These are phyloP conservation scores for Saguinus midas DNA, from an alignment of 2,113 vertebrate species.

Conservation along the genomic window DNA sequence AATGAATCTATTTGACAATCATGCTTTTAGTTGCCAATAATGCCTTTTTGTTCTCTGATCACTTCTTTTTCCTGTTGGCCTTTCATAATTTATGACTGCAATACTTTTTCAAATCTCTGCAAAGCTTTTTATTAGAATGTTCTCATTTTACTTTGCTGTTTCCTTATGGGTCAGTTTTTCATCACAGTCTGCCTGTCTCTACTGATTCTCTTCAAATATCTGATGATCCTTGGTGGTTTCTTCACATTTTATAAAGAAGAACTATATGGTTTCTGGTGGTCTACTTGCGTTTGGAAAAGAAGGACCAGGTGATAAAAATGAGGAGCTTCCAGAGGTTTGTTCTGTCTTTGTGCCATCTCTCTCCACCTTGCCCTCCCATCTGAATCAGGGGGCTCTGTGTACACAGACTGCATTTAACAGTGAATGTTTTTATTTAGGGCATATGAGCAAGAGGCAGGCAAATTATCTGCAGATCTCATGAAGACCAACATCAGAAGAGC, in stretches of 20 bases:
- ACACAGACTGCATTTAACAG: background rate
- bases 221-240: background rate
- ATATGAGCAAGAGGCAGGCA: too few relatives aligned
- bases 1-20: background rate
- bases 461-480: background rate
- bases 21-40: background rate
- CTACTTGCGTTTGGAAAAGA: background rate
- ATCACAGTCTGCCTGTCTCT: background rate
- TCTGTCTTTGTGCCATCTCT: background rate
- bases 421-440: too few relatives aligned
- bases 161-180: background rate
- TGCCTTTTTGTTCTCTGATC: background rate
- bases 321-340: background rate
- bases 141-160: background rate
- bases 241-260: background rate
- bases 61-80: background rate
- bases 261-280: background rate
- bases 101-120: background rate
- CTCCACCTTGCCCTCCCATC: background rate
- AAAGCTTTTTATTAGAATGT: background rate
- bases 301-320: background rate
- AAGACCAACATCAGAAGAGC: background rate
- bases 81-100: background rate
- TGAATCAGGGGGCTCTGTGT: background rate
- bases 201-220: background rate